Conservation (phyloP, 2,797 vertebrate species). For the Lepilemur ruficaudatus region DNA sequence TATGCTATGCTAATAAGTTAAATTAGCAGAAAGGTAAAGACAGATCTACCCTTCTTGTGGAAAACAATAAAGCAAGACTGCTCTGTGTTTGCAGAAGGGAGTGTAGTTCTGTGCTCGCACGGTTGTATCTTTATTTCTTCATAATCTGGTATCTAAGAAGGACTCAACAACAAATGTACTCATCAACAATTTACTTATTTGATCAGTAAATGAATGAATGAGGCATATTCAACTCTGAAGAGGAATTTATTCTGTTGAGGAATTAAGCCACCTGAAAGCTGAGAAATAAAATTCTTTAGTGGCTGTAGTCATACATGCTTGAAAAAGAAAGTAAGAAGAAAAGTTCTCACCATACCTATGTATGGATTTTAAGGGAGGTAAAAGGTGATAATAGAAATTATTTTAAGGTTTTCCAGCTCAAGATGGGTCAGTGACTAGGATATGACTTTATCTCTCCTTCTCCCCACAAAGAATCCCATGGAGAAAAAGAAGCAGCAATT, state of each 20-base stretch:
- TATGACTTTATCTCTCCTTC: not conserved
- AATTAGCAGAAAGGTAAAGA: conserved; percentile 9
- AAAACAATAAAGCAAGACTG: not conserved
- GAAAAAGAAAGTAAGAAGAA: not conserved
- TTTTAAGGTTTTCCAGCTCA: not conserved
- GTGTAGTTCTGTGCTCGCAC: not conserved
- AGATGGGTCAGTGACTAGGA: not conserved
- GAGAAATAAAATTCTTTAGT: not conserved
- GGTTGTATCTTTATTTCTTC: not conserved
- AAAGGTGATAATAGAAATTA: not conserved
- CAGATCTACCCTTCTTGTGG: not conserved
- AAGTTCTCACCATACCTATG: not conserved
- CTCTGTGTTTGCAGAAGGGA: not conserved
- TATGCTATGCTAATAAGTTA: not conserved
- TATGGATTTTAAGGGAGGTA: not conserved
- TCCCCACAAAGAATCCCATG: not conserved
- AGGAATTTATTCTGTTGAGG: not conserved
- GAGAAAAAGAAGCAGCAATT: not conserved
- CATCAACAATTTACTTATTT: not conserved
- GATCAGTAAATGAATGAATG: not conserved
- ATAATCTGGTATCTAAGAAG: not conserved
- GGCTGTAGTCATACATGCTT: not conserved
- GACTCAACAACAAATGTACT: not conserved
- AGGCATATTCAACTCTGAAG: not conserved
- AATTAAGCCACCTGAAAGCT: not conserved